Base-by-base conservation (phyloP, 64 coral and sea anemone genomes). In the Pachyseris speciosa region DNA sequence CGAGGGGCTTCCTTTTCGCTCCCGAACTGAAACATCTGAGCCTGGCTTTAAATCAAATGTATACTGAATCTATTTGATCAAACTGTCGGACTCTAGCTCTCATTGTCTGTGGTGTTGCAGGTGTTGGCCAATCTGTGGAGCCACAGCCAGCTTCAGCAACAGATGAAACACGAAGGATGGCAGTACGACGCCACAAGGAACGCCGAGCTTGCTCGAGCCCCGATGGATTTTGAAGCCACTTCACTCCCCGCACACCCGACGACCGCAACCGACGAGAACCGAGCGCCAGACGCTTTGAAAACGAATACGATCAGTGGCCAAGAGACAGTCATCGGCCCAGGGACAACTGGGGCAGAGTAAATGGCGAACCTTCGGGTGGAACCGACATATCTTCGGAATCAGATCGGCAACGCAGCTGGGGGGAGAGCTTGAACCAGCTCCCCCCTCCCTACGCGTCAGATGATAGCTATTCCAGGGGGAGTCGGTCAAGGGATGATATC, bases 101-200 rank as follows among this genome's bases (percentile, higher is more conserved):
- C 9, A 5, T 26, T 61, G 9, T 25, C n/a, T 24, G n/a, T 58
- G n/a, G 19, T 51, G 20, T 89, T 73, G 0, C 33, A 96, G 94
- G 89, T 90, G 2, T 28, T 96, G 37, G 85, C 90, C 43, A 96
- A 86, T 38, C 86, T 96, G 0, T 96, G 90, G 90, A 83, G 78
- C 24, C 91, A 92, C 44, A 74, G 89, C 9, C 77, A 71, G 44
- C 60, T 96, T 22, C 92, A 66, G 7, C 85, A 96, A 69, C 78
- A 93, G 70, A 96, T 93, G 38, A 93, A 84, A 40, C 89, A 67
- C 42, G 94, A 96, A 90, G 94, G 91, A 31, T 96, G 94, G 94
- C 85, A 93, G 28, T 75, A 68, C 80, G 84, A 50, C 27, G 30
- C 71, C 27, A 81, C 83, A 50, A 84, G 74, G 13, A 78, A 88